Conservation (phyloP, 2,888 invertebrate genomes). For the Drosophila dives region DNA sequence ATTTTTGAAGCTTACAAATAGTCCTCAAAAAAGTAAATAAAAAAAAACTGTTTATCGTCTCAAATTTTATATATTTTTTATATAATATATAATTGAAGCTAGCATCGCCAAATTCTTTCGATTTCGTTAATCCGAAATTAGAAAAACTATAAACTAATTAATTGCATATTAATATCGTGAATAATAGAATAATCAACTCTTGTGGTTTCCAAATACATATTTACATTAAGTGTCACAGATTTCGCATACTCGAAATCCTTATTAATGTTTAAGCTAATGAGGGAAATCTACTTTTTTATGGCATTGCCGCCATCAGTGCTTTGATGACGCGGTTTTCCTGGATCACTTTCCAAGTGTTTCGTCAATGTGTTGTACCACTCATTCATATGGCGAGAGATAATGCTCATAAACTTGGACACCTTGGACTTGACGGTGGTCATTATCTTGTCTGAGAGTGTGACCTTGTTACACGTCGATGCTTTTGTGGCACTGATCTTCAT, state of each 20-base stretch:
- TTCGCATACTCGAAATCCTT: background rate
- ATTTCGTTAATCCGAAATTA: background rate
- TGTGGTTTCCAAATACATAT: slow-evolving; percentile 57
- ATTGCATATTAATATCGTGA: slow-evolving; percentile 29
- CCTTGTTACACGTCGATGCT: slow-evolving; percentile 13
- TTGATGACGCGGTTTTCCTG: background rate
- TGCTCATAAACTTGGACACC: slow-evolving; percentile 76
- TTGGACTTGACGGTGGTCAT: slow-evolving; percentile 73
- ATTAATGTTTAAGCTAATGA: background rate
- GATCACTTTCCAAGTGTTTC: slow-evolving; percentile 56
- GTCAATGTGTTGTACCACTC: slow-evolving; percentile 82
- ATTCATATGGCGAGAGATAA: slow-evolving; percentile 77
- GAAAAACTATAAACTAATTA: slow-evolving; percentile 17
- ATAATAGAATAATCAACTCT: slow-evolving; percentile 32
- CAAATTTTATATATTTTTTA: too few species aligned
- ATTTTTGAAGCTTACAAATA: background rate
- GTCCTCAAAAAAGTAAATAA: too few species aligned
- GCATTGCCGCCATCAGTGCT: slow-evolving; percentile 32
- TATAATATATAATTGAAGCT: background rate
- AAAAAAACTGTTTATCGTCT: too few species aligned
- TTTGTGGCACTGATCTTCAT: slow-evolving; percentile 50
- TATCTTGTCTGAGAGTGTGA: slow-evolving; percentile 54
- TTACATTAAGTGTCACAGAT: slow-evolving; percentile 50
- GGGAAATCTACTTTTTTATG: slow-evolving; percentile 31
- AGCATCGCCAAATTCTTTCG: background rate